These are phyloP conservation scores for Cyclina sinensis DNA, from an alignment of 1,140 invertebrate genomes.

Conservation along the genomic window DNA sequence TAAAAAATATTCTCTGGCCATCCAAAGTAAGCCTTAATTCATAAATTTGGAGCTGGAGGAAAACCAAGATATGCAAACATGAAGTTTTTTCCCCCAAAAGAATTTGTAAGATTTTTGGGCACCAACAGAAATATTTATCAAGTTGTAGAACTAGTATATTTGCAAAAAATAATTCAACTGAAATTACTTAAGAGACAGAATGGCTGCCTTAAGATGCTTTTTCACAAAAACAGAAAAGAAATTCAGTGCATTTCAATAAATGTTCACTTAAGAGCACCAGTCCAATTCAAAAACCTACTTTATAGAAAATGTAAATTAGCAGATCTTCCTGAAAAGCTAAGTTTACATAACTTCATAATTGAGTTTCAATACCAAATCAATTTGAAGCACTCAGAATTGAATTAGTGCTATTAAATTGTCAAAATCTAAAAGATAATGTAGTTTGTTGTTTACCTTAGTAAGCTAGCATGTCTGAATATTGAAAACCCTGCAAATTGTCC, in stretches of 20 bases:
- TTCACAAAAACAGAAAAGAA: not conserved
- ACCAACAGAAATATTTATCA: too few species aligned
- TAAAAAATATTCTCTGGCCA: too few species aligned
- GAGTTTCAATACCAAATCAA: conserved; percentile 28
- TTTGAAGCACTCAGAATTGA: conserved; percentile 6
- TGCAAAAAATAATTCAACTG: too few species aligned
- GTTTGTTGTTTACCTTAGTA: not conserved
- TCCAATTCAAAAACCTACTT: not conserved
- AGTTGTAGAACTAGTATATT: too few species aligned
- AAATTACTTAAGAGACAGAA: not conserved
- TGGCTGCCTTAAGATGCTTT: not conserved
- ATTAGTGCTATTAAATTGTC: conserved; percentile 27
- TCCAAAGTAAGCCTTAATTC: too few species aligned
- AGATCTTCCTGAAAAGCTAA: not conserved
- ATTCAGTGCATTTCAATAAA: not conserved
- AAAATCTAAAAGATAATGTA: conserved; percentile 18
- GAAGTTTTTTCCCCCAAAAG: too few species aligned
- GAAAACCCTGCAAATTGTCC: not conserved
- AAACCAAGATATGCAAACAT: too few species aligned
- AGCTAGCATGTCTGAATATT: not conserved
- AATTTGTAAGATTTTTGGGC: too few species aligned
- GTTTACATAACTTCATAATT: conserved; percentile 1
- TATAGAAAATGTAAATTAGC: not conserved
- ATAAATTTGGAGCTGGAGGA: too few species aligned
- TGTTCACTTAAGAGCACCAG: not conserved